Conservation (phyloP, 2,797 vertebrate genomes). For the Cottoperca gobio region DNA sequence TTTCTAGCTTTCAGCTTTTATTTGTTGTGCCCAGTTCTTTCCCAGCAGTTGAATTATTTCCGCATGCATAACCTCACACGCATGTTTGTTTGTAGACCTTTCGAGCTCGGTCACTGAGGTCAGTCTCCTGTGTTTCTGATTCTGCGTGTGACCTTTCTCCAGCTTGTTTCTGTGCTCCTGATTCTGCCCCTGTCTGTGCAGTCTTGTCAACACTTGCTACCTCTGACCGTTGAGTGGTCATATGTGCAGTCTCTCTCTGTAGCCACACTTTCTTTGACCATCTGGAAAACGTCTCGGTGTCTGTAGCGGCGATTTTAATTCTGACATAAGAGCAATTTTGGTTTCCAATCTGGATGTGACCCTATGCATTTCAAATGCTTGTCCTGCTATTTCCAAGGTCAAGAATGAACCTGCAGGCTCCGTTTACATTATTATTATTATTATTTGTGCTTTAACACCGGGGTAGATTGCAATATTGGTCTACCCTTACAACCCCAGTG, state of each 20-base stretch:
- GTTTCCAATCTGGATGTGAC: not conserved
- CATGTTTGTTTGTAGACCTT: constrained; percentile 9
- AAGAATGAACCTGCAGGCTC: too few relatives aligned
- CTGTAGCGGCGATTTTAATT: not conserved
- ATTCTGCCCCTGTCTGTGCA: not conserved
- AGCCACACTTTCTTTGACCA: not conserved
- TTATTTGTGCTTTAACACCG: too few relatives aligned
- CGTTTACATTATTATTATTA: too few relatives aligned
- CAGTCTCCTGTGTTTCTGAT: not conserved
- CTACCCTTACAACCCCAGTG: too few relatives aligned
- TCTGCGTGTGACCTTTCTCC: not conserved
- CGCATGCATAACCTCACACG: not conserved
- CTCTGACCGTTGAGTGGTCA: not conserved
- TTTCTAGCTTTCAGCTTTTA: not conserved
- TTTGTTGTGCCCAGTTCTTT: not conserved
- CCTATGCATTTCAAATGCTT: not conserved
- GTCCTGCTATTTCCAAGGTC: too few relatives aligned
- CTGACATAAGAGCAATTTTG: not conserved
- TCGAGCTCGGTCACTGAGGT: not conserved
- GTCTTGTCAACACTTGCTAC: not conserved
- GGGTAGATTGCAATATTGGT: too few relatives aligned
- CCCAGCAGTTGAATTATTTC: not conserved
- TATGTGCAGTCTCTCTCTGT: not conserved
- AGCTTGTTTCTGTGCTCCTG: not conserved
- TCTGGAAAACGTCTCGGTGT: constrained; percentile 8